Percentiles rank a stretch among this genome's conserved stretches.
phyloP scores from a whole-genome alignment of 2,113 vertebrate genomes.

The Triplophysa siluroides region DNA sequence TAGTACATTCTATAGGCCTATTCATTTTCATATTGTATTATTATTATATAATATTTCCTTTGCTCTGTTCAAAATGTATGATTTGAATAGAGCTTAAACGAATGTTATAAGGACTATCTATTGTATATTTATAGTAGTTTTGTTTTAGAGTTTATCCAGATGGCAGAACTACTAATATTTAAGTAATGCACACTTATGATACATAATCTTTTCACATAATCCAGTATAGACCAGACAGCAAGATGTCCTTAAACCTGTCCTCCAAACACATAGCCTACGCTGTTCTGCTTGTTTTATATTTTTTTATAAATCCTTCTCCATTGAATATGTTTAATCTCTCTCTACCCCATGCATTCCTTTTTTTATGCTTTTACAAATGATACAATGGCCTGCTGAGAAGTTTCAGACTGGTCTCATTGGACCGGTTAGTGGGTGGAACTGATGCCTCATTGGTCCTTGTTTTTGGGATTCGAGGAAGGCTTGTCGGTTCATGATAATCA shows the following conservation, averaged over 20 bases:
- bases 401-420: constrained; percentile 59
- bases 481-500: constrained; percentile 35
- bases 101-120: not conserved
- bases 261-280: no score
- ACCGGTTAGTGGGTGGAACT: constrained; percentile 41
- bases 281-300: not conserved
- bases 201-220: constrained; percentile 10
- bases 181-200: constrained; percentile 41
- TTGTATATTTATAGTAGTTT: not conserved
- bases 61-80: no score
- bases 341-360: not conserved
- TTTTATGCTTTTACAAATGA: not conserved
- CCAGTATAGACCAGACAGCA: not conserved
- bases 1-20: no score
- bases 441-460: constrained; percentile 50
- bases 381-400: constrained; percentile 16
- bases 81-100: not conserved
- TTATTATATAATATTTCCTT: no score
- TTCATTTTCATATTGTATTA: no score
- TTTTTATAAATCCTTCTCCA: not conserved
- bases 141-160: not conserved
- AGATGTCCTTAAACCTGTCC: not conserved
- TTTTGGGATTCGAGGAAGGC: constrained; percentile 13
- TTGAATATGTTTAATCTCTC: not conserved
- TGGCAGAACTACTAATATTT: constrained; percentile 11